phyloP scores from a whole-genome alignment of 2,797 vertebrate genomes.

The Ctenosaura bakeri region DNA sequence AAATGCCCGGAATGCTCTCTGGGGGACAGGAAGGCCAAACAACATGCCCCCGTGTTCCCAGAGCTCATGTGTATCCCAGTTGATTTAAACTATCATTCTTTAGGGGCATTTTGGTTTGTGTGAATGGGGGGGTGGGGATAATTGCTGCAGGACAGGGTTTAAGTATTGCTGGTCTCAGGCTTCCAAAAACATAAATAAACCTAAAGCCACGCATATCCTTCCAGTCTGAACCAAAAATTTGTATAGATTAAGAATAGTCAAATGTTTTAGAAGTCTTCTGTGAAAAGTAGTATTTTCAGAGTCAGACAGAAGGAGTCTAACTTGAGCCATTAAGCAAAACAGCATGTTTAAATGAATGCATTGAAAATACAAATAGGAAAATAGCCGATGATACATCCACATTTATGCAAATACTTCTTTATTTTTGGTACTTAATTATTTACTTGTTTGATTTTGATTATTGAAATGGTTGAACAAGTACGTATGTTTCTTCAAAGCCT shows the following conservation, averaged over 20 bases:
- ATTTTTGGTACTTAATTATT: constrained; percentile 60
- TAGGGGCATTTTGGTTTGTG: neutral
- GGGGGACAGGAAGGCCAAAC: no score
- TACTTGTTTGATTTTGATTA: constrained; percentile 69
- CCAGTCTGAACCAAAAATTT: neutral
- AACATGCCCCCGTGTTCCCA: no score
- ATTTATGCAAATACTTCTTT: constrained; percentile 32
- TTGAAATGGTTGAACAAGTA: constrained; percentile 70
- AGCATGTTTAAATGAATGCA: neutral
- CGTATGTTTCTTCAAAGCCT: constrained; percentile 74
- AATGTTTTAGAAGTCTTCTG: neutral
- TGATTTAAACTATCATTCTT: neutral
- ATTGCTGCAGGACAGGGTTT: neutral
- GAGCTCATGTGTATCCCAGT: no score
- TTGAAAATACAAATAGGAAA: neutral
- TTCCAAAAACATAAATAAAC: neutral
- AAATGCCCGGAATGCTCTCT: no score
- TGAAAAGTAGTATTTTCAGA: neutral
- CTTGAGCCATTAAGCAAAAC: neutral
- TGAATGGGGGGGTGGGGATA: neutral
- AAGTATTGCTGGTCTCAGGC: neutral
- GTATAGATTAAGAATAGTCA: neutral
- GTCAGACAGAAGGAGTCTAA: neutral
- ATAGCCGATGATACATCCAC: neutral
- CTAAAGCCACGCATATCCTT: neutral